Base-by-base conservation (phyloP, 2,113 vertebrate genomes). In the Thinocorus orbignyianus region DNA sequence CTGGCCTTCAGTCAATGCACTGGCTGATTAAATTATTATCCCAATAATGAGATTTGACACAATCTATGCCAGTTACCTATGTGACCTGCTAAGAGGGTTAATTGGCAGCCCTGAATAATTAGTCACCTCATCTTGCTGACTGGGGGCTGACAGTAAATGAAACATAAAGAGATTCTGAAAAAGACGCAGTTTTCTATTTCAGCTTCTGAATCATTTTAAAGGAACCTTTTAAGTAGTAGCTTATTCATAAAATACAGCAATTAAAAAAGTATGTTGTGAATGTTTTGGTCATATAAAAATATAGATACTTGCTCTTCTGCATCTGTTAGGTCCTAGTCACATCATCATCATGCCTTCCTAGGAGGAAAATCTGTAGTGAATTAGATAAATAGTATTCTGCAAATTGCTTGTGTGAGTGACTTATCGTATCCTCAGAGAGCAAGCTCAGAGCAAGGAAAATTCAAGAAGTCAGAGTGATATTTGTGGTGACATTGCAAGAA, bases 81-180 rank as follows among this genome's bases (percentile, higher is more conserved):
- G 90, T 93, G 93, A 96, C 96, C 95, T 93, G 77, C 91, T 95
- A 96, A 97, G 88, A 83, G 95, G 97, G 96, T 97, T 97, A 97
- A 97, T 95, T 97, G 81, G 65, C 88, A 97, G 62, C 54, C 84
- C 76, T 87, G 90, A 96, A 84, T 95, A 95, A 95, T 93, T 96
- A 92, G 52, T 48, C 61, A 79, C 64, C 65, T 94, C 84, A 90
- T 82, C 81, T 80, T 81, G 15, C 66, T 93, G 90, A 57, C 11
- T 90, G 95, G 82, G 82, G 35, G 54, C 6, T 85, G 48, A 88
- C 54, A 95, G 66, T 64, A 91, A 91, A 71, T 76, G 54, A 92
- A 89, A 77, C 31, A 62, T 52, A 74, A 61, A 88, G 69, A 37
- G 69, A 37, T 69, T 7, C 64, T 62, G 71, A n/a, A 90, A 80